Base-by-base conservation (phyloP, 1,140 invertebrate species). In the Schlechtendalia chinensis region DNA sequence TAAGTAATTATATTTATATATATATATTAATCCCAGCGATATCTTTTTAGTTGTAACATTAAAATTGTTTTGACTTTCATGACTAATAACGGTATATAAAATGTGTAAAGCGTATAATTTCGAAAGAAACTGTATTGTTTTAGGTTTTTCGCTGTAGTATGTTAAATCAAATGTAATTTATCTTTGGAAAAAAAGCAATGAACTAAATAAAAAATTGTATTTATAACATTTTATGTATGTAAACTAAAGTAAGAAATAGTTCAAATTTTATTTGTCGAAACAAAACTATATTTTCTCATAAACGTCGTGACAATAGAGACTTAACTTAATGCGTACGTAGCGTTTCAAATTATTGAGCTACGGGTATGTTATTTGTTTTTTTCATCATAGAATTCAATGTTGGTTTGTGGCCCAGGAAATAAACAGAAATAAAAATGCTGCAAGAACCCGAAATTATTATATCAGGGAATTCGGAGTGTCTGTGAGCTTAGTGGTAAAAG, bases 371-470 rank as follows among this genome's bases (percentile, higher is more conserved):
- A 39, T 75, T 56, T 61, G 54, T 77, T 61, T 47, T 75, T n/a
- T n/a, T 11, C 10, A 0, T 6, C 5, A 1, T 54, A 19, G 27
- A 17, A 77, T 16, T 61, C 56, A 14, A 39, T 8, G 8, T 39
- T 39, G 32, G 22, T 27, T 39, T 29, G n/a, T 16, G 71, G 54
- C n/a, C 54, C 29, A 17, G 16, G 22, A 6, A 75, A 61, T 47
- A 59, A 39, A 5, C 12, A 61, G 27, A 75, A 27, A 74, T 72
- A 72, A 74, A 74, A 45, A 14, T 14, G 11, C 11, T 22, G 50
- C 8, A 59, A 56, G 45, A 17, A 24, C 56, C n/a, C 22, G 19
- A 63, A 61, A 61, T 61, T 77, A 47, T 79, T 79, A 79, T 29
- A 47, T 29, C 74, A 61, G 32, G 17, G 39, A 50, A 79, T 50